Conservation (phyloP, 2,113 vertebrate genomes). For the Elephas maximus region DNA sequence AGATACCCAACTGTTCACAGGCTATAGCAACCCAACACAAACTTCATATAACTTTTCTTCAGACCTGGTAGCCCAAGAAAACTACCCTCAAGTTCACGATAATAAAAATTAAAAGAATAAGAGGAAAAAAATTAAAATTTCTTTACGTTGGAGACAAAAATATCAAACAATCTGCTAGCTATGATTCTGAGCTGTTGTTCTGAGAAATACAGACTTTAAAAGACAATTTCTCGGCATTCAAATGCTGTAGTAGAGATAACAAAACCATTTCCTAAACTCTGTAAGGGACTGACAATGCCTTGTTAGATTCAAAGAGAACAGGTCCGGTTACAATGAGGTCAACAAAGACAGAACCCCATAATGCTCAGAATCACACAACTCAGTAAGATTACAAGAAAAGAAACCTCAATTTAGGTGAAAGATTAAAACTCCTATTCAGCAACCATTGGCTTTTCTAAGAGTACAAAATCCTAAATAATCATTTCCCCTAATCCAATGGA, state of each 20-base stretch:
- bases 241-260: not conserved
- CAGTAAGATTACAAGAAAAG: not conserved
- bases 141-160: not conserved
- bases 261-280: slow-evolving; percentile 1
- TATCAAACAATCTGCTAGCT: not conserved
- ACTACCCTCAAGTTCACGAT: not conserved
- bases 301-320: not conserved
- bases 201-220: slow-evolving; percentile 46
- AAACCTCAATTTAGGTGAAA: slow-evolving; percentile 10
- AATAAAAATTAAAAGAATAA: slow-evolving; percentile 52
- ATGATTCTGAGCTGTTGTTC: slow-evolving; percentile 56
- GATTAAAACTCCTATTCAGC: slow-evolving; percentile 39
- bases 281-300: not conserved
- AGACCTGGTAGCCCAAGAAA: not conserved
- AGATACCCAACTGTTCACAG: not conserved
- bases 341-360: not conserved
- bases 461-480: slow-evolving; percentile 33
- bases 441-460: slow-evolving; percentile 3
- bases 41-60: slow-evolving; percentile 22
- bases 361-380: slow-evolving; percentile 6
- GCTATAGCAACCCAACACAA: not conserved
- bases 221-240: slow-evolving; percentile 27
- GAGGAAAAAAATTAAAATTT: not conserved
- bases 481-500: slow-evolving; percentile 17
- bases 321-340: not conserved